phyloP scores from a whole-genome alignment of 2,797 vertebrate species.

The Premnoplex brunnescens region DNA sequence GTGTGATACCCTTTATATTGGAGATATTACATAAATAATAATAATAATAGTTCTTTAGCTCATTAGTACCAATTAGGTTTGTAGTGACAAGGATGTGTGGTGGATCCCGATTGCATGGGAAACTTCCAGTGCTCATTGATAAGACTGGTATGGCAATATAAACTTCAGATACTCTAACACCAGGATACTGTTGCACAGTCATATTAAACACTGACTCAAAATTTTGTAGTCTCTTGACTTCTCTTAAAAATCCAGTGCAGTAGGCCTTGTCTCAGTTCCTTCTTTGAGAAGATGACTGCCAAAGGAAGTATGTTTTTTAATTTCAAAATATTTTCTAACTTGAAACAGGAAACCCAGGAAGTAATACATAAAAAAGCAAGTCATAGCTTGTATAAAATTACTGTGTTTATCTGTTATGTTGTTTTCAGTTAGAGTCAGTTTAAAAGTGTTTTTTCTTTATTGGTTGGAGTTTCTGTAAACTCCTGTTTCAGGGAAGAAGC shows the following conservation, averaged over 20 bases:
- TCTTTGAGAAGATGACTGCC: neutral
- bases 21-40: neutral
- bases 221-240: neutral
- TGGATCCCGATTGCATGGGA: neutral
- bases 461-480: neutral
- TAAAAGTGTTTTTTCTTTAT: neutral
- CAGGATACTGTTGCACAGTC: neutral
- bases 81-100: neutral
- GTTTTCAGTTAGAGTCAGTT: neutral
- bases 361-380: neutral
- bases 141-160: neutral
- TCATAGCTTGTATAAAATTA: neutral
- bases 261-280: neutral
- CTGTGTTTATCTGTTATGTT: neutral
- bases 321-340: neutral
- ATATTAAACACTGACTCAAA: neutral
- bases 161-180: neutral
- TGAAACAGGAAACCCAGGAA: neutral
- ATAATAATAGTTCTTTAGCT: neutral
- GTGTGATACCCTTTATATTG: neutral
- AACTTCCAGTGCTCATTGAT: neutral
- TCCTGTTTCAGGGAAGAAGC: neutral
- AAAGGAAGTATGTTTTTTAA: neutral
- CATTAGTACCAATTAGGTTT: neutral
- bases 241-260: neutral